Evolutionary conservation across 1,140 invertebrate genomes (phyloP).

Genomic region (Scylla paramamosain): DNA sequence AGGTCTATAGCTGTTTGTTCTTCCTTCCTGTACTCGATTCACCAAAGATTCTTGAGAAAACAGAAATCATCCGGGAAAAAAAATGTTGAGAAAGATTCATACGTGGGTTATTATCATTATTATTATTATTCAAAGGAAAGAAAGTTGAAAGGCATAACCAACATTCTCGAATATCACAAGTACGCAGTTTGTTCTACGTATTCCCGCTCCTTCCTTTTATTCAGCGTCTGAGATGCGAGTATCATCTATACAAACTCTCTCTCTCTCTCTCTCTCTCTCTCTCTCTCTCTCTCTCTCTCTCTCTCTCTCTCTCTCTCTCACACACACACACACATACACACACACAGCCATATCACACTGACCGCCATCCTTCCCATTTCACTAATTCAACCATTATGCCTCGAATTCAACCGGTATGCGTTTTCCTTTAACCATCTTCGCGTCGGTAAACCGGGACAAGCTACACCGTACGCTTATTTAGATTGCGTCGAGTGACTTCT

Average conservation of each 20-base stretch:
- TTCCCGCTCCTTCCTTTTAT: not conserved
- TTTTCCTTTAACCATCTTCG: constrained; percentile 27
- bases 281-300: not conserved
- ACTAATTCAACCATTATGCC: too few relatives aligned
- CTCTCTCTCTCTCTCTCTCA: not conserved
- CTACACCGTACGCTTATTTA: not conserved
- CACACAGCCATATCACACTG: not conserved
- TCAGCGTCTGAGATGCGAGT: not conserved
- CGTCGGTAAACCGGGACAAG: not conserved
- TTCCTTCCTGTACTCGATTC: too few relatives aligned
- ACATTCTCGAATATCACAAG: not conserved
- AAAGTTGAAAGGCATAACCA: not conserved
- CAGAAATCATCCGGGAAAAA: too few relatives aligned
- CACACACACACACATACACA: constrained; percentile 16
- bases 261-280: not conserved
- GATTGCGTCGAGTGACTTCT: constrained; percentile 70
- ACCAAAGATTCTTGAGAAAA: too few relatives aligned
- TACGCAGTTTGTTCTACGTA: not conserved
- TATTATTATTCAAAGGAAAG: too few relatives aligned
- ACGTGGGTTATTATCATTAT: too few relatives aligned
- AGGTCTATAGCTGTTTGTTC: too few relatives aligned
- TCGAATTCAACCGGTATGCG: too few relatives aligned
- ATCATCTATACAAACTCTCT: too few relatives aligned
- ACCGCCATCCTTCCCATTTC: not conserved
- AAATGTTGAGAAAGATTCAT: too few relatives aligned